Conservation (phyloP, 2,113 vertebrate genomes). For the Hassar affinis region DNA sequence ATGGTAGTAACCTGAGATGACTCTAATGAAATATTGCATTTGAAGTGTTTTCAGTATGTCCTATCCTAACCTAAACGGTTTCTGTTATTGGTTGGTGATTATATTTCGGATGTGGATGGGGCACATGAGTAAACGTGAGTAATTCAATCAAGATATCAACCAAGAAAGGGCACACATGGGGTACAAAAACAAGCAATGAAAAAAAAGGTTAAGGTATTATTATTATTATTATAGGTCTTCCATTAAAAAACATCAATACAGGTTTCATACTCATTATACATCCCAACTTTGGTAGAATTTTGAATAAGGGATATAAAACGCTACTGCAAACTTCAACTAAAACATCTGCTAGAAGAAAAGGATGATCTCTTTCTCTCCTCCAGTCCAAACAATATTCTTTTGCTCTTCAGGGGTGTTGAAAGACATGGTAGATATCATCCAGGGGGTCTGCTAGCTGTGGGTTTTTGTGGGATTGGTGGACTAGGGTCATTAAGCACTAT, state of each 20-base stretch:
- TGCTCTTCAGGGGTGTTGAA: neutral
- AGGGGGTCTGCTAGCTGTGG: neutral
- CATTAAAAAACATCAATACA: neutral
- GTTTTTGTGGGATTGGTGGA: neutral
- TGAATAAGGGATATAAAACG: neutral
- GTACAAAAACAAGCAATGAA: neutral
- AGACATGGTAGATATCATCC: neutral
- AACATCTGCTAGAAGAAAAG: neutral
- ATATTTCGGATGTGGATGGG: neutral
- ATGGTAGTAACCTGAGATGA: neutral
- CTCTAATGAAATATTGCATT: neutral
- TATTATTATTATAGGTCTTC: neutral
- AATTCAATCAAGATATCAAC: neutral
- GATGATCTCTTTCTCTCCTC: neutral
- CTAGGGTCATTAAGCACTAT: neutral
- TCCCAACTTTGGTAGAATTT: neutral
- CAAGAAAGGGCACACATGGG: neutral
- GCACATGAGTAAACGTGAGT: neutral
- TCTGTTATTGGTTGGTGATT: neutral
- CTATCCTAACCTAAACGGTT: too few species aligned
- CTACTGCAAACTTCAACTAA: neutral
- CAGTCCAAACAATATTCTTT: conserved; percentile 6
- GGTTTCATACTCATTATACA: neutral
- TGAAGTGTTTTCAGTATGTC: neutral
- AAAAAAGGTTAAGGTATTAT: neutral